phyloP scores from a whole-genome alignment of 2,888 invertebrate species.

The Scrobipalpa costella region DNA sequence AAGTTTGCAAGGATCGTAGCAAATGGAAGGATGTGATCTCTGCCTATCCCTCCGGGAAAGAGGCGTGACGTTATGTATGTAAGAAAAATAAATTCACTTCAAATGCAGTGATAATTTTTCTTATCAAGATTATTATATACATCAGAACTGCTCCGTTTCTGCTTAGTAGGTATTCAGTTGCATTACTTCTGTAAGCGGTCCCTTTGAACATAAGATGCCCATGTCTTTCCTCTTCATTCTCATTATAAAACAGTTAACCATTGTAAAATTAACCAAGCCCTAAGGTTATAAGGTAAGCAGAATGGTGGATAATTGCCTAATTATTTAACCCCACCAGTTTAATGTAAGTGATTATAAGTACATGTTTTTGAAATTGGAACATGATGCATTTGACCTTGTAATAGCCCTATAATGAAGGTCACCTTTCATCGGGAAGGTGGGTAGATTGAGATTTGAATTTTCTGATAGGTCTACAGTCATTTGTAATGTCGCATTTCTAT shows the following conservation, averaged over 20 bases:
- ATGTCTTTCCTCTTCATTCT: background rate
- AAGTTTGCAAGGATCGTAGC: too few species aligned
- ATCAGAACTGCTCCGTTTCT: too few species aligned
- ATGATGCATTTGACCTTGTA: slow-evolving; percentile 25
- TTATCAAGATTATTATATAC: too few species aligned
- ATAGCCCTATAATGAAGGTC: slow-evolving; percentile 9
- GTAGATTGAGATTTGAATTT: background rate
- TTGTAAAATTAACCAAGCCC: slow-evolving; percentile 17
- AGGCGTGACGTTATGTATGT: too few species aligned
- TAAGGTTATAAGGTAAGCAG: background rate
- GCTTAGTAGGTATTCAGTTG: too few species aligned
- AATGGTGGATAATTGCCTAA: slow-evolving; percentile 22
- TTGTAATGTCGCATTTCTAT: background rate
- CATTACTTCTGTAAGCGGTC: too few species aligned
- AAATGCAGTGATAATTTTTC: too few species aligned
- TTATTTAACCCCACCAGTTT: slow-evolving; percentile 21
- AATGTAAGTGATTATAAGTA: slow-evolving; percentile 27
- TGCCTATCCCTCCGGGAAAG: too few species aligned
- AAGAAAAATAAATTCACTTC: too few species aligned
- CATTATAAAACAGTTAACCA: slow-evolving; percentile 19
- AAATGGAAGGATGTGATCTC: too few species aligned
- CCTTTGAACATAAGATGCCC: too few species aligned
- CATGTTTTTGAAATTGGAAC: slow-evolving; percentile 28
- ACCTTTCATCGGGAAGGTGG: slow-evolving; percentile 1
- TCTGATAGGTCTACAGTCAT: background rate